A percentile compares a stretch with the other conserved stretches of the same genome.
These are phyloP conservation scores for Pseudocheirus occidentalis DNA, from an alignment of 2,797 vertebrate genomes.

Conservation along the genomic window DNA sequence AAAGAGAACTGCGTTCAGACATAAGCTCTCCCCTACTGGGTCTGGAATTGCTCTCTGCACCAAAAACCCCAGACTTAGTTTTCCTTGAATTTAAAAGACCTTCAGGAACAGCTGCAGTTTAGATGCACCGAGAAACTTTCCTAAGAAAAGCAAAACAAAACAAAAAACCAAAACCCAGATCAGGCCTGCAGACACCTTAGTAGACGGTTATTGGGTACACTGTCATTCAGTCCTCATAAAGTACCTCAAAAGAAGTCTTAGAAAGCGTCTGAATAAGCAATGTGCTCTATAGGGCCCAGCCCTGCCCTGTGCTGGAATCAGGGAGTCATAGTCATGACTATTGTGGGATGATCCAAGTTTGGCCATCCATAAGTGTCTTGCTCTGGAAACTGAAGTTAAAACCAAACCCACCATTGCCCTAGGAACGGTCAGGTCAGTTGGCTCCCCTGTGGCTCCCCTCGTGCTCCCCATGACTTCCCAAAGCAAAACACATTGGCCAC, in stretches of 20 bases:
- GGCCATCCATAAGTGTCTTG: too few species aligned
- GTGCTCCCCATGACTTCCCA: too few species aligned
- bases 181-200: neutral
- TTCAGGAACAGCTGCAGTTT: slow-evolving; percentile 65
- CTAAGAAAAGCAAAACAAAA: slow-evolving; percentile 57
- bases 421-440: too few species aligned
- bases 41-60: slow-evolving; percentile 74
- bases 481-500: too few species aligned
- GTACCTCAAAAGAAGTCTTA: neutral
- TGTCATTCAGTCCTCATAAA: neutral
- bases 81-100: slow-evolving; percentile 74
- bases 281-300: neutral
- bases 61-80: slow-evolving; percentile 69
- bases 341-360: neutral
- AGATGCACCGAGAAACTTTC: slow-evolving; percentile 48
- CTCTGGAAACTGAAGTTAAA: too few species aligned
- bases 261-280: neutral
- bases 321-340: neutral
- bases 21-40: slow-evolving; percentile 60
- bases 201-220: slow-evolving; percentile 18
- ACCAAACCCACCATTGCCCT: too few species aligned
- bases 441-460: too few species aligned
- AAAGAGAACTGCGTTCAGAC: slow-evolving; percentile 67
- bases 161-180: slow-evolving; percentile 6
- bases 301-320: neutral